Base-by-base conservation (phyloP, 2,113 vertebrate genomes). In the Amphiprion percula region DNA sequence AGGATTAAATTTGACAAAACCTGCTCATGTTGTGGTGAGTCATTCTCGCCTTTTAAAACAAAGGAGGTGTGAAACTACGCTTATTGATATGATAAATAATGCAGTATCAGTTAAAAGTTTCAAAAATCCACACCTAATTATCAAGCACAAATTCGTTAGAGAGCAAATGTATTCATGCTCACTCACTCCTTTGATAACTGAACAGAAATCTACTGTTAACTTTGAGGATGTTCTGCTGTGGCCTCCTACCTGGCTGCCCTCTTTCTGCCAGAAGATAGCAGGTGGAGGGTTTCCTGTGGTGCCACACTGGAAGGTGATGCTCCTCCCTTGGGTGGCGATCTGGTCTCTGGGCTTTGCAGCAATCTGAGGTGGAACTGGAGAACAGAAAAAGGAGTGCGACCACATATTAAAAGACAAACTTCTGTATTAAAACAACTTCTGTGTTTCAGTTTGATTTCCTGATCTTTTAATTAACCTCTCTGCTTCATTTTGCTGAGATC, bases 241-340 rank as follows among this genome's bases (percentile, higher is more conserved):
- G 73, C 23, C 47, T 66, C 91, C 82, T 89, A 99, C 98, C 97
- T 99, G 97, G 86, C 97, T 99, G 85, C 98, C 98, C 95, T 99
- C 98, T 91, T 98, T 99, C 92, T 99, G 97, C 98, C 98, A 99
- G 93, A 99, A 99, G 72, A 99, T 97, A 84, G 98, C 97, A 82
- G 98, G 98, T 77, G 96, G 97, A 49, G 98, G 98, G 87, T 99
- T 98, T 92, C 97, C 97, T 87, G 96, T 97, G 28, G 97, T 98
- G 93, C 97, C 96, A 88, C 98, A 99, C 63, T 95, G 95, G 93
- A 99, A 99, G 81, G 95, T 96, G 87, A 97, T 92, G 39, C 96
- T 97, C 85, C 95, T 95, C 74, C 98, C 97, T 87, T 98, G 97
- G 58, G 95, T 94, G 78, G 97, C 96, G 90, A 97, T 97, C 94